A percentile compares a stretch with the other conserved stretches of the same genome.
phyloP scores from a whole-genome alignment of 2,797 vertebrate genomes.

The Lemur catta region DNA sequence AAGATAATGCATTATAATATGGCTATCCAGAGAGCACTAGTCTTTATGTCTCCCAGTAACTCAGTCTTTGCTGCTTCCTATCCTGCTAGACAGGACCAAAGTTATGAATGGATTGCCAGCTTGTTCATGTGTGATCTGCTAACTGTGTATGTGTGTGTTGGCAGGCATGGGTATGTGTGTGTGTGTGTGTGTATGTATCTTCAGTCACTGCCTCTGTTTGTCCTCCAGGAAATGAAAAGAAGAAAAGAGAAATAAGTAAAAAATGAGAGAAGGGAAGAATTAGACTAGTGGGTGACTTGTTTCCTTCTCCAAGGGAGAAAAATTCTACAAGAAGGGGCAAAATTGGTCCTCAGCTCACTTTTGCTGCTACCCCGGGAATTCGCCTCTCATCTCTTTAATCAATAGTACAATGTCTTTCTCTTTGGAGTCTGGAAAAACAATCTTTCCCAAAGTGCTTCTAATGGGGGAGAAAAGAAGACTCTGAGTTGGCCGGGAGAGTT shows the following conservation, averaged over 20 bases:
- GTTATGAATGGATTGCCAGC: slow-evolving; percentile 84
- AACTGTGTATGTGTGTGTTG: slow-evolving; percentile 43
- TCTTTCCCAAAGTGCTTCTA: slow-evolving; percentile 69
- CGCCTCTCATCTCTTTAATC: slow-evolving; percentile 65
- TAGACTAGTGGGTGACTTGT: slow-evolving; percentile 45
- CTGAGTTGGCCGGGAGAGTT: slow-evolving; percentile 63
- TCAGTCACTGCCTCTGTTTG: slow-evolving; percentile 64
- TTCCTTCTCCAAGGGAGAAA: slow-evolving; percentile 56
- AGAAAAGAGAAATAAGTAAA: slow-evolving; percentile 59
- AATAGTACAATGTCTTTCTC: slow-evolving; percentile 60
- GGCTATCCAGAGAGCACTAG: slow-evolving; percentile 87
- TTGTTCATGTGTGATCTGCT: slow-evolving; percentile 80
- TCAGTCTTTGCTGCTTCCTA: slow-evolving; percentile 82
- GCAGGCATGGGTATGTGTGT: not conserved
- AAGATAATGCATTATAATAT: slow-evolving; percentile 87
- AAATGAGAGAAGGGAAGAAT: slow-evolving; percentile 56
- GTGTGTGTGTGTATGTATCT: slow-evolving; percentile 16
- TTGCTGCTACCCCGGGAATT: slow-evolving; percentile 43
- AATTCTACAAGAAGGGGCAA: slow-evolving; percentile 57
- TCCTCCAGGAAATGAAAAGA: slow-evolving; percentile 60
- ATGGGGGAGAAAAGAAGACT: slow-evolving; percentile 45
- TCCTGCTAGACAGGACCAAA: slow-evolving; percentile 79
- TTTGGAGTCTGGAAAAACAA: slow-evolving; percentile 61
- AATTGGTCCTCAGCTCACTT: slow-evolving; percentile 57
- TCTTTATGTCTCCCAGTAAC: slow-evolving; percentile 85